These are phyloP conservation scores for Galeopterus variegatus DNA, from an alignment of 2,113 vertebrate genomes.

Conservation along the genomic window DNA sequence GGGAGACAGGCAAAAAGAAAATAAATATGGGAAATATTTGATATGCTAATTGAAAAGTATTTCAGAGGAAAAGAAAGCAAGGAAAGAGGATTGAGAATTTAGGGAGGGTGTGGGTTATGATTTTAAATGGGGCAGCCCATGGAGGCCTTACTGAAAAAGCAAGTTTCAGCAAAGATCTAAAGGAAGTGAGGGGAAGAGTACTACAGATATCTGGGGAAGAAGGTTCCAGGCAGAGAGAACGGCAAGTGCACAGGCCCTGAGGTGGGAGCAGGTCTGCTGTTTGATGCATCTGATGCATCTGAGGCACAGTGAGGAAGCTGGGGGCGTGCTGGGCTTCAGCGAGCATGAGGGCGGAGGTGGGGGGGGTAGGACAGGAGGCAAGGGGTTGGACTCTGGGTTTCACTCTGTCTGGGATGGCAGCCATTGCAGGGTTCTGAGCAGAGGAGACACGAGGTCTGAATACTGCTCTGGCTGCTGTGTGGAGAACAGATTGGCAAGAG, in stretches of 20 bases:
- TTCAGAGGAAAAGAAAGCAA: neutral
- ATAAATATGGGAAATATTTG: neutral
- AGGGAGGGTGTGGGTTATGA: neutral
- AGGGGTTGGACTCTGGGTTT: neutral
- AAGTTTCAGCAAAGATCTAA: neutral
- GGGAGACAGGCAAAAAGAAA: neutral
- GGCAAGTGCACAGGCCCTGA: constrained; percentile 8
- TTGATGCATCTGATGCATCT: neutral
- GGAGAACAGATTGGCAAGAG: neutral
- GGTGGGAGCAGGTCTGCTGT: neutral
- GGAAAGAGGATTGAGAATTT: neutral
- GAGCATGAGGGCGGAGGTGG: neutral
- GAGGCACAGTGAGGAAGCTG: neutral
- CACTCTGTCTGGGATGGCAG: neutral
- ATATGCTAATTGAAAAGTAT: neutral
- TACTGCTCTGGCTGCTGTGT: neutral
- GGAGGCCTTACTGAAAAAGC: neutral
- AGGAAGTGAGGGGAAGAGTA: neutral
- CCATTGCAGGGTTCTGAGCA: neutral
- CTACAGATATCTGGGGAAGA: neutral
- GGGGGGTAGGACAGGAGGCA: neutral
- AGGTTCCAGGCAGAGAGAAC: neutral
- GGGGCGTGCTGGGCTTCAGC: rapidly evolving
- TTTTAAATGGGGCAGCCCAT: neutral
- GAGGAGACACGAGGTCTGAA: neutral